Percentiles rank a stretch among this genome's conserved stretches.
Conservation (phyloP, 2,888 invertebrate genomes). For the Ptilodon capucinus region DNA sequence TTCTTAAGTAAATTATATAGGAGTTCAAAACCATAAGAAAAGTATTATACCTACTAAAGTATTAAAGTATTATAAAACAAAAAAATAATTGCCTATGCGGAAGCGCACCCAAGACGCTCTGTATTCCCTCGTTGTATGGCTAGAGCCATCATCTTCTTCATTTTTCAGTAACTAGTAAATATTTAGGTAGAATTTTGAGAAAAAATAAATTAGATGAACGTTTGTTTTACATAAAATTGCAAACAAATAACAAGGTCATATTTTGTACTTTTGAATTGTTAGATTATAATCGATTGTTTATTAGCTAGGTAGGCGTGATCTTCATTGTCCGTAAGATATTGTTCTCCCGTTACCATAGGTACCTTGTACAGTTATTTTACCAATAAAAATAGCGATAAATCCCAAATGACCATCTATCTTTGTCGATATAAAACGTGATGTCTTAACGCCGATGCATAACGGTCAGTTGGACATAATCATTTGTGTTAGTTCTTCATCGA, state of each 20-base stretch:
- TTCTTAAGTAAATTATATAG: no score
- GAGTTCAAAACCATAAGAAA: no score
- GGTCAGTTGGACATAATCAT: neutral
- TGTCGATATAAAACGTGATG: neutral
- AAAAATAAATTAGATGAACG: neutral
- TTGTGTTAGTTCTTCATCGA: neutral
- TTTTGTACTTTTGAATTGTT: no score
- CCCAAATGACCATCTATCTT: neutral
- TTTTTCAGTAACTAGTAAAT: no score
- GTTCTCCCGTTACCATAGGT: neutral
- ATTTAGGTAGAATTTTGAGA: no score
- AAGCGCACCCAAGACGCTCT: no score
- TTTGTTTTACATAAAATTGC: neutral
- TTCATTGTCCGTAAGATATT: neutral
- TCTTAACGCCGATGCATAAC: neutral
- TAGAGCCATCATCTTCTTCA: no score
- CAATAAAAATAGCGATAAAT: neutral
- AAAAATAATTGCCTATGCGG: no score
- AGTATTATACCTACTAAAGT: no score
- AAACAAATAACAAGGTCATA: no score
- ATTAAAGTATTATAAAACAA: no score
- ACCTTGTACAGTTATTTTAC: neutral
- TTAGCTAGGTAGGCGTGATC: neutral
- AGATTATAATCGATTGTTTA: neutral
- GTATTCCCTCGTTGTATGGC: no score